Base-by-base conservation (phyloP, 2,888 invertebrate species). In the Torymus auratus region DNA sequence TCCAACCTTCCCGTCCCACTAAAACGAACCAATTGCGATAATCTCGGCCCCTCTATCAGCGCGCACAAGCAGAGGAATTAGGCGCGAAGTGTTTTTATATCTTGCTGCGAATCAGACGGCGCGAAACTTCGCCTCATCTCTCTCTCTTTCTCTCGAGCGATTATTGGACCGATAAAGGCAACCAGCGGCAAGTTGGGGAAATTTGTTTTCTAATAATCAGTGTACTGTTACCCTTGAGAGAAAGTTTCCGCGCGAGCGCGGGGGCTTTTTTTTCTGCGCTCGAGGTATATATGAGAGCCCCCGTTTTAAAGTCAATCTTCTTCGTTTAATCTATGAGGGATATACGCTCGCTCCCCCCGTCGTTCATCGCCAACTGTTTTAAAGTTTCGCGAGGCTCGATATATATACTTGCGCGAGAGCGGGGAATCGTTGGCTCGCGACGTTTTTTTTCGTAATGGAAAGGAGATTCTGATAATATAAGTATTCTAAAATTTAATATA, bases 21-120 rank as follows among this genome's bases (percentile, higher is more conserved):
- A 23, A 60, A 83, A 82, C 82, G 80, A 88, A 87, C 88, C 88
- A 87, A 89, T 89, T 89, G 88, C 86, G 88, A 88, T 89, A 89
- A 89, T 88, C 88, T 86, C 41, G 1, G 12, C 53, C 50, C 52
- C 70, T 10, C 55, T 53, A 55, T 68, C 58, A 20, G 23, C n/a
- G 20, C 41, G 61, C 77, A 78, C 7, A 41, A 41, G 41, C 41
- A 41, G 7, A 41, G 41, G 41, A 81, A 78, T 81, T 79, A 82
- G 72, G 67, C 71, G 75, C 75, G 65, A 78, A 82, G 78, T 80
- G 74, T 82, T 80, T 80, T 82, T 82, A 72, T 77, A 82, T 80
- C 82, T 77, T 56, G 2, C 7, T 14, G 58, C 61, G 76, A 72
- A 80, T 82, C 79, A 72, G 73, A 71, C 50, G 56, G 67, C 56